Evolutionary conservation across 2,797 vertebrate genomes (phyloP), one percentile per base, ranked within the genome.

Genomic region (Eulemur coronatus): DNA sequence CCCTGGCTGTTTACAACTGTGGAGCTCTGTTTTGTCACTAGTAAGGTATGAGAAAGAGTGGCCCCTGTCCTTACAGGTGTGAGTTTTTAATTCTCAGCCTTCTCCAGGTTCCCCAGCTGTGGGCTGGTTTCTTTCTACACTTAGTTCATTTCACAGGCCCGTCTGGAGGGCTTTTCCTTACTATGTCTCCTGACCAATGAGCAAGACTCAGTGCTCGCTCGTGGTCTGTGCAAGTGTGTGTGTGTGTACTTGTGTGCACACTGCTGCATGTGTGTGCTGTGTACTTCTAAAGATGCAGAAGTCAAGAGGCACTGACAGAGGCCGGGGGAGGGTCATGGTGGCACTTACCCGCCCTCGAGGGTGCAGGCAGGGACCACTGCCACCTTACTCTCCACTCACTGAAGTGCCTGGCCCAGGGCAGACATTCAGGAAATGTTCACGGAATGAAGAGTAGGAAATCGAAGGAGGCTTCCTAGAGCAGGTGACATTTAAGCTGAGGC

Each of bases 161-260:
- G 67, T 33, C 63, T 2, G 15, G 78, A 59, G 24, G n/a, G 63
- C 24, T 67, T 55, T 55, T 63, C 35, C 41, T 73, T 20, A 1
- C 10, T 28, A 59, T 7, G 2, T 4, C 22, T 75, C 73, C 1
- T 7, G 17, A 75, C 38, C 6, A 6, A n/a, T 0, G 33, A 84
- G 26, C 30, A 26, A 35, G 30, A 78, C 89, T 67, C 46, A 13
- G 72, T 11, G 28, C 20, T 12, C 7, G 4, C 43, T 33, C 7
- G 24, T 59, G 22, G 22, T 81, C 76, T 43, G 41, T 35, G 59
- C 55, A 7, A 15, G 73, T 57, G 50, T 18, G 50, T 30, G 57
- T 10, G 46, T 0, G 3, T 7, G 33, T n/a, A 18, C 26, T 17
- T 61, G 41, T 22, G 50, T 0, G 0, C 73, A 0, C 22, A 24